Conservation (phyloP, 1,140 invertebrate species). For the Achroia grisella region DNA sequence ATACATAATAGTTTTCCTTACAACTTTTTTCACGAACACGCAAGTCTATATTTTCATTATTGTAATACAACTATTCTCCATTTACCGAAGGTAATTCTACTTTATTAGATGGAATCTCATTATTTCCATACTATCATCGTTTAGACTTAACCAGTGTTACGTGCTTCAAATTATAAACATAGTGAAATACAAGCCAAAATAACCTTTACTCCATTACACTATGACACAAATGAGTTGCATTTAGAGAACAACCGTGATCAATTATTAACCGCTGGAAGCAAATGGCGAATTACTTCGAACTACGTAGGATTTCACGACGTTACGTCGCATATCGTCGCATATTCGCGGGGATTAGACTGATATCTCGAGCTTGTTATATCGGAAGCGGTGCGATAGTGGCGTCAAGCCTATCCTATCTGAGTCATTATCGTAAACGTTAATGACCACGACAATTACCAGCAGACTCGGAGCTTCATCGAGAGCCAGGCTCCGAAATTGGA, state of each 20-base stretch:
- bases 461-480: constrained; percentile 46
- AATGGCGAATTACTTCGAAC: constrained; percentile 16
- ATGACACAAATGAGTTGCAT: constrained; percentile 4
- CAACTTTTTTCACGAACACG: neutral
- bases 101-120: constrained; percentile 9
- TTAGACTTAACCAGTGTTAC: constrained; percentile 11
- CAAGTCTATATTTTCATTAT: too few relatives aligned
- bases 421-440: constrained; percentile 70
- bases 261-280: constrained; percentile 19
- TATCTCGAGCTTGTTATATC: constrained; percentile 40
- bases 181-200: constrained; percentile 1
- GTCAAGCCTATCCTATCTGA: constrained; percentile 57
- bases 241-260: constrained; percentile 13
- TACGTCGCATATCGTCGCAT: constrained; percentile 14
- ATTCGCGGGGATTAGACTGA: constrained; percentile 36
- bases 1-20: constrained; percentile 10
- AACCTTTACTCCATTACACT: neutral
- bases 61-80: too few relatives aligned
- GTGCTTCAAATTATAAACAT: neutral
- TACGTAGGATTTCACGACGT: constrained; percentile 1
- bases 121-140: constrained; percentile 7
- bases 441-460: constrained; percentile 59
- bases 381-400: constrained; percentile 34
- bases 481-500: constrained; percentile 47
- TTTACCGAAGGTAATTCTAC: too few relatives aligned